Conservation (phyloP, 2,113 vertebrate genomes). For the Zosterops pallidus region DNA sequence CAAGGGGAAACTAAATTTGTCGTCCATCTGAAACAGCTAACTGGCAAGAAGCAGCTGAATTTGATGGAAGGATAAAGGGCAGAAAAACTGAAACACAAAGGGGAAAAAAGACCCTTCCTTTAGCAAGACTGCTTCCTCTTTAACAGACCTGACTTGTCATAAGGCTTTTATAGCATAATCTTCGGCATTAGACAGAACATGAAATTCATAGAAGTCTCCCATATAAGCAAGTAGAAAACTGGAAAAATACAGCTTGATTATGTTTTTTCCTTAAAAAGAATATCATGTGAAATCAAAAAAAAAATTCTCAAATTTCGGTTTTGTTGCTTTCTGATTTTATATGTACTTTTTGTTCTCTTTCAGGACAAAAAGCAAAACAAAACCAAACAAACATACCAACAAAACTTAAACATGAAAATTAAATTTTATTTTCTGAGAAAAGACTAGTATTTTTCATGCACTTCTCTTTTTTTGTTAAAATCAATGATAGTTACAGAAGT, state of each 20-base stretch:
- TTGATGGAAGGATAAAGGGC: background rate
- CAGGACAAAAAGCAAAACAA: background rate
- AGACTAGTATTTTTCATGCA: background rate
- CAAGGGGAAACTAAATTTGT: background rate
- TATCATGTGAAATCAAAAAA: background rate
- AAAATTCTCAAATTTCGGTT: background rate
- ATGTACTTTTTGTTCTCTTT: background rate
- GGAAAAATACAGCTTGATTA: background rate
- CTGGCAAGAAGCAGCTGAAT: background rate
- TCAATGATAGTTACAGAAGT: background rate
- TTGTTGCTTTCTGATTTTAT: background rate
- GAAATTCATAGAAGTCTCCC: background rate
- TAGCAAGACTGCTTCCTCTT: background rate
- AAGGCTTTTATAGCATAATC: background rate
- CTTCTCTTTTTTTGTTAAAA: background rate
- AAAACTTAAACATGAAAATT: no score
- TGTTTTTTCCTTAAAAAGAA: background rate
- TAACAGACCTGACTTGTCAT: background rate
- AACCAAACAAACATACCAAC: rapidly evolving
- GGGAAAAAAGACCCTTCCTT: background rate
- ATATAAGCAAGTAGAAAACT: background rate
- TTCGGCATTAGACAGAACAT: background rate
- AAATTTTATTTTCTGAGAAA: background rate
- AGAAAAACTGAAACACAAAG: background rate
- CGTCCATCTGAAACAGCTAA: background rate